These are phyloP conservation scores for Crocuta crocuta DNA, from an alignment of 2,113 vertebrate genomes.

Conservation along the genomic window DNA sequence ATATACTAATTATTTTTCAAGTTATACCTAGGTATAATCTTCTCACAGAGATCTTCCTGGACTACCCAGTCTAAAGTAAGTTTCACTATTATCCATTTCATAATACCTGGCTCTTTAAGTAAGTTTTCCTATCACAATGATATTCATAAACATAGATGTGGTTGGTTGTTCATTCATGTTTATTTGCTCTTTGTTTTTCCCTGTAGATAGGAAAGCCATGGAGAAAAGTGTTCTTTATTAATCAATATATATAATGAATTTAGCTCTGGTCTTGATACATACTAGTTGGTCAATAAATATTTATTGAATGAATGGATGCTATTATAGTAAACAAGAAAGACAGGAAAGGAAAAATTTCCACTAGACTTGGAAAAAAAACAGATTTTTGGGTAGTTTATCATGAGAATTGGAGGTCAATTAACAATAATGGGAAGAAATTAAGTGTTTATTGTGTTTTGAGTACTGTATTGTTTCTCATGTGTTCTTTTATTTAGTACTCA, in stretches of 20 bases:
- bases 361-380: neutral
- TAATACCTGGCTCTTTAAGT: neutral
- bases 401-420: neutral
- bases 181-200: neutral
- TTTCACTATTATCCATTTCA: neutral
- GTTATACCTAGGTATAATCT: neutral
- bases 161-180: neutral
- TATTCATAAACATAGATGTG: neutral
- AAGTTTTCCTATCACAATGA: neutral
- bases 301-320: neutral
- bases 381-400: neutral
- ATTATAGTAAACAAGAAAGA: neutral
- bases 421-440: neutral
- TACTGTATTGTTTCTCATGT: neutral
- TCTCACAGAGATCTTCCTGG: neutral
- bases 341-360: neutral
- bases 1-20: neutral
- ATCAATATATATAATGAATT: neutral
- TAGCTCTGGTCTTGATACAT: neutral
- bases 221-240: neutral
- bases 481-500: neutral
- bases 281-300: neutral
- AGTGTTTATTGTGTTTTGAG: neutral
- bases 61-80: neutral
- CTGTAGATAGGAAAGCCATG: neutral